Percentiles rank a stretch among this genome's conserved stretches.
These are phyloP conservation scores for Maccullochella peelii DNA, from an alignment of 2,113 vertebrate species.

Conservation along the genomic window DNA sequence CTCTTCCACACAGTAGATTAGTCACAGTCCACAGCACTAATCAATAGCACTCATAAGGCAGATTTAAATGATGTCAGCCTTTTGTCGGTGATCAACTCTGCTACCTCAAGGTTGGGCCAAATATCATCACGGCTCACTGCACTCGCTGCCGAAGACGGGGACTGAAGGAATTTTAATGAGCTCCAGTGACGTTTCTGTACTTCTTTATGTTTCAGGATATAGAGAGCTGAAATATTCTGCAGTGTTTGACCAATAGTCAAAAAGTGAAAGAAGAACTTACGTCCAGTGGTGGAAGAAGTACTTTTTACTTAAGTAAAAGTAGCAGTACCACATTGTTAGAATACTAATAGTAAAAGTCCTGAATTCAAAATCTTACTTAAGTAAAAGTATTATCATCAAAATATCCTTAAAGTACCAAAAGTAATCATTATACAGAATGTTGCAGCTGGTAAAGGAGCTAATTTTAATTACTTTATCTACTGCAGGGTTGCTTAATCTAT, in stretches of 20 bases:
- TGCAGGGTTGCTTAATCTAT: no score
- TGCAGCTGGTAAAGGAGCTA: no score
- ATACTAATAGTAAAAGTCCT: no score
- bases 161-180: constrained; percentile 18
- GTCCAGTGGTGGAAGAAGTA: no score
- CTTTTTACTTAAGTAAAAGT: no score
- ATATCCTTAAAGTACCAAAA: no score
- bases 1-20: constrained; percentile 32
- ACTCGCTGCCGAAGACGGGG: neutral
- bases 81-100: constrained; percentile 9
- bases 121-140: neutral
- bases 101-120: constrained; percentile 4
- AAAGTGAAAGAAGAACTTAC: neutral
- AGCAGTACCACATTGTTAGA: no score
- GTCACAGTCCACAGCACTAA: constrained; percentile 42
- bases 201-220: neutral
- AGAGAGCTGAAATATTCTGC: neutral
- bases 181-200: no score
- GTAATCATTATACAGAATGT: no score
- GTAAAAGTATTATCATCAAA: no score
- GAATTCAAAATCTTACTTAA: no score
- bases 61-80: constrained; percentile 29
- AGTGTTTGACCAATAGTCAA: neutral
- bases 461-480: no score
- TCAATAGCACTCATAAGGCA: constrained; percentile 33